Percentiles rank a stretch among this genome's conserved stretches.
phyloP scores from a whole-genome alignment of 2,797 vertebrate genomes.

The Pelochelys cantorii region DNA sequence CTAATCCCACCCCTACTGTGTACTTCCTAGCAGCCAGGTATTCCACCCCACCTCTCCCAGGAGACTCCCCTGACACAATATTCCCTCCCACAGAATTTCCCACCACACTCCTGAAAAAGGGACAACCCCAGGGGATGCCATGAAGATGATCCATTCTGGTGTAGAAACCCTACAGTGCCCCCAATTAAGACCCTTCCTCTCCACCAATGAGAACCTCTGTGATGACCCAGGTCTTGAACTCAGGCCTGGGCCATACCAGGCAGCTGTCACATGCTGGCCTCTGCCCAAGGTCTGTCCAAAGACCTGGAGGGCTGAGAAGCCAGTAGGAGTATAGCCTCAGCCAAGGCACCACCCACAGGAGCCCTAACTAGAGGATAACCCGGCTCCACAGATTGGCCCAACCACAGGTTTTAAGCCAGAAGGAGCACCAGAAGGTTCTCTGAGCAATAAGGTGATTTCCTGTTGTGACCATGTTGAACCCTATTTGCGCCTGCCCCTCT shows the following conservation, averaged over 20 bases:
- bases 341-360: not conserved
- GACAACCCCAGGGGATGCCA: not conserved
- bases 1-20: not conserved
- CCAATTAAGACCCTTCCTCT: not conserved
- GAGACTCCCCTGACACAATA: not conserved
- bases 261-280: not conserved
- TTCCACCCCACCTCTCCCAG: not conserved
- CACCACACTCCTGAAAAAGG: not conserved
- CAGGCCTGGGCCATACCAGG: not conserved
- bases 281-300: not conserved
- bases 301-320: not conserved
- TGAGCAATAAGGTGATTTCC: not conserved
- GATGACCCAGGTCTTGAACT: not conserved
- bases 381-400: not conserved
- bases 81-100: not conserved
- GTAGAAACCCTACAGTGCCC: not conserved
- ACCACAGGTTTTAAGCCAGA: not conserved
- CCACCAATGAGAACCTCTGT: not conserved
- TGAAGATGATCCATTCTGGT: rapidly evolving
- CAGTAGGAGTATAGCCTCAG: not conserved
- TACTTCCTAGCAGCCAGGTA: not conserved
- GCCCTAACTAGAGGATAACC: not conserved
- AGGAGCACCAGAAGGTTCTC: not conserved
- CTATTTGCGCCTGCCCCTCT: not conserved
- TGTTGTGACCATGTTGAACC: not conserved